phyloP scores from a whole-genome alignment of 2,888 invertebrate species.

The Melieria picta region DNA sequence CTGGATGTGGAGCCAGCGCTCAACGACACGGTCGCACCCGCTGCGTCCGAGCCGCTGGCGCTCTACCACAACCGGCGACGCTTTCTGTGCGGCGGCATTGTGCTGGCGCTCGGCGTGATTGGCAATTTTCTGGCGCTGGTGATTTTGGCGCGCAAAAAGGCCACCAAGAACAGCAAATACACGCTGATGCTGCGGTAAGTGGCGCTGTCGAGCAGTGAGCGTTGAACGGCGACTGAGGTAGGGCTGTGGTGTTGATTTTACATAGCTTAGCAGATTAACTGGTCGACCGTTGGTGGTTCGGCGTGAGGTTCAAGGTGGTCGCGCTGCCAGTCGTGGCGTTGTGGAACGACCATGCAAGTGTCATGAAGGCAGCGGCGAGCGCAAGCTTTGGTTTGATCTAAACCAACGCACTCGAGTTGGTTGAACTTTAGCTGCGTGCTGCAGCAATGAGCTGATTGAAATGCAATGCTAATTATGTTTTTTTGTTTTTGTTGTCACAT shows the following conservation, averaged over 20 bases:
- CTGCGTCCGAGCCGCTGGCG: constrained; percentile 28
- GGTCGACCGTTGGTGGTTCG: too few relatives aligned
- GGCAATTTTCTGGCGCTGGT: constrained; percentile 83
- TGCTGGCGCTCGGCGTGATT: constrained; percentile 72
- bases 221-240: neutral
- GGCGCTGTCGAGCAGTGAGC: neutral
- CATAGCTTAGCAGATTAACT: neutral
- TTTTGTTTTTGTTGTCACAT: too few relatives aligned
- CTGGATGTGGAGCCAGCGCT: constrained; percentile 19
- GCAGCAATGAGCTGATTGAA: too few relatives aligned
- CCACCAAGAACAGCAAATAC: constrained; percentile 82
- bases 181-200: constrained; percentile 72
- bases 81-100: constrained; percentile 67
- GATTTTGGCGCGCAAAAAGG: constrained; percentile 77
- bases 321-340: too few relatives aligned
- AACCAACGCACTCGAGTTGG: too few relatives aligned
- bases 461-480: too few relatives aligned
- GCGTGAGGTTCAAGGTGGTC: too few relatives aligned
- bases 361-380: too few relatives aligned
- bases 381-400: too few relatives aligned
- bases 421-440: too few relatives aligned
- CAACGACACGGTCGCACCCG: constrained; percentile 22
- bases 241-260: neutral
- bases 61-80: constrained; percentile 50
- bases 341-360: too few relatives aligned